A percentile compares a stretch with the other conserved stretches of the same genome.
Evolutionary conservation across 2,888 invertebrate genomes (phyloP).

Genomic region (Sepioteuthis lessoniana): DNA sequence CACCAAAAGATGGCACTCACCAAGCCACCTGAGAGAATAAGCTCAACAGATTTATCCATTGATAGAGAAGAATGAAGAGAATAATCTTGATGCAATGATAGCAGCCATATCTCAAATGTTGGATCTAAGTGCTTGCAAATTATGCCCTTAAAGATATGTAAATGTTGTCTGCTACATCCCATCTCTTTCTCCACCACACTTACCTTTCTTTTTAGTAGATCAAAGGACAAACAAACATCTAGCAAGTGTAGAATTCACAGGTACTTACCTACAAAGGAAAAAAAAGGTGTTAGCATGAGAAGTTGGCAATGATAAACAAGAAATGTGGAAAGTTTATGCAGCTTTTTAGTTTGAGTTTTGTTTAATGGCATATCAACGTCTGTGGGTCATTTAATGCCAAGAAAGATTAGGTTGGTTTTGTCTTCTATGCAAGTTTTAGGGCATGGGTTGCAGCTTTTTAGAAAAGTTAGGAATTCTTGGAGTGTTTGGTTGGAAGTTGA

Average conservation of each 20-base stretch:
- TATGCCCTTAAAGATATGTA: constrained; percentile 1
- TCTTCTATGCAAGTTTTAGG: too few species aligned
- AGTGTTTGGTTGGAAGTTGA: background rate
- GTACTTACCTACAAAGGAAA: constrained; percentile 6
- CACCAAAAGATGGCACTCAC: background rate
- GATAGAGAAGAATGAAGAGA: background rate
- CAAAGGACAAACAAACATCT: background rate
- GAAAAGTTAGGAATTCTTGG: background rate
- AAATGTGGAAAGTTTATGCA: background rate
- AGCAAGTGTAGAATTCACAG: constrained; percentile 23
- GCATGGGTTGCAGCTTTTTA: too few species aligned
- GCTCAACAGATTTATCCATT: background rate
- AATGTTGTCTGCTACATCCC: background rate
- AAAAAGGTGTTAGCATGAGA: background rate
- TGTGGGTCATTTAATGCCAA: too few species aligned
- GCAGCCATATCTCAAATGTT: background rate
- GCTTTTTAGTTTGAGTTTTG: too few species aligned
- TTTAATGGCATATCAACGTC: too few species aligned
- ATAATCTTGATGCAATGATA: background rate
- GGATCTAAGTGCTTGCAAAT: background rate
- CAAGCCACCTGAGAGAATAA: background rate
- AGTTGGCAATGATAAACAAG: background rate
- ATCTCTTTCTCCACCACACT: background rate
- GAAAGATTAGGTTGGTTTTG: too few species aligned
- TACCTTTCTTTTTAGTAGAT: constrained; percentile 6